Conservation (phyloP, 2,113 vertebrate species). For the Sceloporus undulatus region DNA sequence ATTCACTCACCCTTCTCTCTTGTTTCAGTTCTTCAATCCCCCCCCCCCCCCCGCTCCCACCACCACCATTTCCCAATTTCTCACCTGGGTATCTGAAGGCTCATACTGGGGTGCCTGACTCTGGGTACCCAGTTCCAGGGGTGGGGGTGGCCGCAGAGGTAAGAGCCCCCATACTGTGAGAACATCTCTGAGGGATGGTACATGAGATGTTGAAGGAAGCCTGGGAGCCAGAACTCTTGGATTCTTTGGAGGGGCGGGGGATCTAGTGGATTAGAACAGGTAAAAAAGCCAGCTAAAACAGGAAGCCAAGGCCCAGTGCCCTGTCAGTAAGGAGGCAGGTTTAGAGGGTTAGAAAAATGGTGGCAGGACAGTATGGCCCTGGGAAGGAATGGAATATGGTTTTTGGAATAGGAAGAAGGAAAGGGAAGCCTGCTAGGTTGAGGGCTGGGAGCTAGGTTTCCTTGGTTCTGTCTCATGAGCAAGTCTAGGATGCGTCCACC, state of each 20-base stretch:
- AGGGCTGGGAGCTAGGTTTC: neutral
- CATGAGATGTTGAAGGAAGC: constrained; percentile 51
- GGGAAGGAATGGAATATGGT: neutral
- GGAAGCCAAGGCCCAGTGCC: constrained; percentile 13
- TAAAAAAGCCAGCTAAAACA: neutral
- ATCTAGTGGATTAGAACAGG: neutral
- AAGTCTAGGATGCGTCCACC: constrained; percentile 14
- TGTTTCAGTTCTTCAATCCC: neutral
- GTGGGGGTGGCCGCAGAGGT: constrained; percentile 65
- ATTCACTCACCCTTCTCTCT: neutral
- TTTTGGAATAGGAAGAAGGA: neutral
- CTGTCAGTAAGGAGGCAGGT: neutral
- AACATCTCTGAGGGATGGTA: constrained; percentile 75
- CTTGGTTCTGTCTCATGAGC: constrained; percentile 4
- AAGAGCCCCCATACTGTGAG: constrained; percentile 71
- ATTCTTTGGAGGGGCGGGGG: neutral
- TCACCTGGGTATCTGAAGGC: constrained; percentile 83
- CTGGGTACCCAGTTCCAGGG: constrained; percentile 61
- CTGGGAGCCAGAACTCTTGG: neutral
- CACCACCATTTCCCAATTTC: constrained; percentile 67
- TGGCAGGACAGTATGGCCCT: neutral
- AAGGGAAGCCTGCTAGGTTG: neutral
- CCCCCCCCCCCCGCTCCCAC: constrained; percentile 1
- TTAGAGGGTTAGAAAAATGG: neutral
- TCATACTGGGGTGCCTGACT: constrained; percentile 56